Base-by-base conservation (phyloP, 2,797 vertebrate genomes). In the Amblyopsis hoosieri region DNA sequence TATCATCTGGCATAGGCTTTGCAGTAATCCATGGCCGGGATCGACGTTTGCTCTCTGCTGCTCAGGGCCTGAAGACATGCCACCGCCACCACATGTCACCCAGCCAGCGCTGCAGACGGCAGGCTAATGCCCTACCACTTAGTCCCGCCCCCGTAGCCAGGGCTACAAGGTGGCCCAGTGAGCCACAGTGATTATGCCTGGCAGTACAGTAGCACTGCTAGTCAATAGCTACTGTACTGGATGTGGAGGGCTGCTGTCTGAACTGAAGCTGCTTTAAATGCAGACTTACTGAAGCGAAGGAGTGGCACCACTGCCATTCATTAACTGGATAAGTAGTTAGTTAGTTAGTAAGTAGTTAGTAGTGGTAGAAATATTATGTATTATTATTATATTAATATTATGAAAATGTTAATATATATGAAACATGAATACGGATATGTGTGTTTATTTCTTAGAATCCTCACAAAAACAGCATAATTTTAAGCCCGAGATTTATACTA, bases 1-100 rank as follows among this genome's bases (percentile, higher is more conserved):
- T 12, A 51, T 87, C 82, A 84, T 85, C 85, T 88, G 84, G 76
- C 67, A 78, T 49, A 66, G 72, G 85, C 72, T 88, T 82, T 79
- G 80, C 74, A 19, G 69, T 87, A 89, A 87, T 89, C 85, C 75
- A 52, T 55, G 68, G 75, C 75, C 80, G 68, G 78, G 81, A 85
- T 90, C 78, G 47, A 90, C 85, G 70, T 59, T 65, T 71, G 57
- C 52, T 76, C 77, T 80, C 71, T 75, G 71, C 72, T 75, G 71
- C 65, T 54, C 57, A 60, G 76, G 66, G 77, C 77, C 82, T 62
- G 69, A 78, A 80, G 75, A 84, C 71, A 71, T 62, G 76, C 81
- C 23, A 23, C 23, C 76, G 84, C 84, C 85, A 71, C 87, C 79
- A 69, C 87, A 83, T 78, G 81, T 79, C 76, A 83, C 83, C 78